Percentiles rank a stretch among this genome's conserved stretches.
Conservation (phyloP, 2,888 invertebrate species). For the Drosophila multiciliata region DNA sequence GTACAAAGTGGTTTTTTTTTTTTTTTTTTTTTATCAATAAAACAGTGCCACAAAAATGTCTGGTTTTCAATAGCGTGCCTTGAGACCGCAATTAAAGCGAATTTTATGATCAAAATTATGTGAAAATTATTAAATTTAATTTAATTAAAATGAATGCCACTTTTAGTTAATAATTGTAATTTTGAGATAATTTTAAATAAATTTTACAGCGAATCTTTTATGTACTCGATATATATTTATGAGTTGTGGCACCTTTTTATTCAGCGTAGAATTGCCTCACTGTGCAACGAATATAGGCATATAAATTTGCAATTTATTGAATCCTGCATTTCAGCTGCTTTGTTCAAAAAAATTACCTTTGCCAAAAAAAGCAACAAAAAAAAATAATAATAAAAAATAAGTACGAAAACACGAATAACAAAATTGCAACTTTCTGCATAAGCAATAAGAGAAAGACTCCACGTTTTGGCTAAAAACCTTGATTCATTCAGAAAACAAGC, state of each 20-base stretch:
- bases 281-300: not conserved
- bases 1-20: conserved; percentile 1
- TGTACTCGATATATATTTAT: not conserved
- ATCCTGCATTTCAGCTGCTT: not conserved
- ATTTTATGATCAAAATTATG: not conserved
- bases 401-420: not conserved
- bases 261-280: not conserved
- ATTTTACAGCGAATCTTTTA: not conserved
- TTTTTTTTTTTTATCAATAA: conserved; percentile 19
- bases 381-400: not conserved
- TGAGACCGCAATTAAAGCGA: not conserved
- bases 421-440: not conserved
- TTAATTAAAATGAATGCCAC: not conserved
- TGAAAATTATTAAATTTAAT: not conserved
- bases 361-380: not conserved
- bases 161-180: not conserved
- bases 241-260: not conserved
- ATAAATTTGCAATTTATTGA: too few relatives aligned
- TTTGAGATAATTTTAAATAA: not conserved
- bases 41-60: conserved; percentile 15
- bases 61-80: not conserved
- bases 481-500: conserved; percentile 32
- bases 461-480: conserved; percentile 5
- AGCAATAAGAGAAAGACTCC: too few relatives aligned
- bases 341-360: not conserved